phyloP scores from a whole-genome alignment of 2,113 vertebrate genomes.

The Alexandromys fortis region DNA sequence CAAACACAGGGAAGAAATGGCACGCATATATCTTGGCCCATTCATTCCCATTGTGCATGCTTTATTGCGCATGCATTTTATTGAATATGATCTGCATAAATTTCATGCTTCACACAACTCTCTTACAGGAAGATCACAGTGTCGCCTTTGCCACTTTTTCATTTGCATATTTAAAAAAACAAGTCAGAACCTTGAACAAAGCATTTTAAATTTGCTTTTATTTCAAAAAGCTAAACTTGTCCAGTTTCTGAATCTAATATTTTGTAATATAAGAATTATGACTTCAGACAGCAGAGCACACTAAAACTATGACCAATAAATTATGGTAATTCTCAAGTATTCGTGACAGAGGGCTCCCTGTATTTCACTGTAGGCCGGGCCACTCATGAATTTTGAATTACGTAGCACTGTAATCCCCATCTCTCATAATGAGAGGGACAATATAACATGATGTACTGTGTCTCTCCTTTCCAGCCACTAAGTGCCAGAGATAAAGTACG shows the following conservation, averaged over 20 bases:
- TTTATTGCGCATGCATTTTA: not conserved
- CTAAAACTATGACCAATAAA: constrained; percentile 55
- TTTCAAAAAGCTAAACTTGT: constrained; percentile 51
- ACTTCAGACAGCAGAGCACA: constrained; percentile 18
- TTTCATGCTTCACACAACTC: not conserved
- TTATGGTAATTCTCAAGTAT: constrained; percentile 23
- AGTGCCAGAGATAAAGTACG: not conserved
- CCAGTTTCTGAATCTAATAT: constrained; percentile 25
- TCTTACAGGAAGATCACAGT: not conserved
- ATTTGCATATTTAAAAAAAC: constrained; percentile 52
- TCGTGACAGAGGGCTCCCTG: not conserved
- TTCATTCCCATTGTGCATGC: not conserved
- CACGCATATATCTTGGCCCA: not conserved
- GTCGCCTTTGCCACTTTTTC: constrained; percentile 31
- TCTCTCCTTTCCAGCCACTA: not conserved
- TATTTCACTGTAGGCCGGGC: not conserved
- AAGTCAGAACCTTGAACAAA: not conserved
- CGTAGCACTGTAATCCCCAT: not conserved
- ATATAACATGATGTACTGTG: rapidly evolving
- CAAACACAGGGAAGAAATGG: not conserved
- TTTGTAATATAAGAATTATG: constrained; percentile 5
- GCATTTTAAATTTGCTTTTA: constrained; percentile 48
- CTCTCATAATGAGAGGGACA: not conserved
- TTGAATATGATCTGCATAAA: not conserved
- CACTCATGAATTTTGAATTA: constrained; percentile 45